These are phyloP conservation scores for Esox lucius DNA, from an alignment of 2,797 vertebrate species.

Conservation along the genomic window DNA sequence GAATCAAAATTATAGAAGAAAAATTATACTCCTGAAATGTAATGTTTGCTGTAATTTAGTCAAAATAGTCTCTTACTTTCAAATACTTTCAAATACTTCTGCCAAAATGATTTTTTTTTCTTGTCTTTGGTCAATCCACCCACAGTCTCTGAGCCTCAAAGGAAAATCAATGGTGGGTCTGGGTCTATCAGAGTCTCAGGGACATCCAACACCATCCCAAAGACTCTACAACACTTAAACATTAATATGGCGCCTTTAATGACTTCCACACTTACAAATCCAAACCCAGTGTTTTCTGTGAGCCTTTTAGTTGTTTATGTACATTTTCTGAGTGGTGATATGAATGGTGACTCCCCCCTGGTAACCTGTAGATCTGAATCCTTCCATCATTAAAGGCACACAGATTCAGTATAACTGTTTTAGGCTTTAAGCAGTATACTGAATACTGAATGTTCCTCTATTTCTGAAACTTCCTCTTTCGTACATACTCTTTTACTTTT, in stretches of 20 bases:
- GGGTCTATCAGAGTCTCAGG: background rate
- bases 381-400: background rate
- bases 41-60: too few relatives aligned
- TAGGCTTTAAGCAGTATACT: background rate
- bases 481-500: too few relatives aligned
- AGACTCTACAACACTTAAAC: background rate
- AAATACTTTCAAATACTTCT: too few relatives aligned
- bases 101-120: too few relatives aligned
- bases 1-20: too few relatives aligned
- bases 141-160: background rate
- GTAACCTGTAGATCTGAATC: conserved; percentile 5
- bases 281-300: too few relatives aligned
- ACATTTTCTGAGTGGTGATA: conserved; percentile 5
- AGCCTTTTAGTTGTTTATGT: too few relatives aligned
- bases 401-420: background rate
- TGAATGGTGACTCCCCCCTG: conserved; percentile 4
- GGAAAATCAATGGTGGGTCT: too few relatives aligned
- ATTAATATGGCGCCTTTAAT: background rate
- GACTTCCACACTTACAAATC: background rate
- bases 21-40: too few relatives aligned
- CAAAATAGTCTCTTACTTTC: too few relatives aligned
- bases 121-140: background rate
- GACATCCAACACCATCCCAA: background rate
- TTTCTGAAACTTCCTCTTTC: too few relatives aligned
- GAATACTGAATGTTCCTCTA: too few relatives aligned